Percentiles rank a stretch among this genome's conserved stretches.
phyloP scores from a whole-genome alignment of 2,113 vertebrate genomes.

The Casuarius casuarius region DNA sequence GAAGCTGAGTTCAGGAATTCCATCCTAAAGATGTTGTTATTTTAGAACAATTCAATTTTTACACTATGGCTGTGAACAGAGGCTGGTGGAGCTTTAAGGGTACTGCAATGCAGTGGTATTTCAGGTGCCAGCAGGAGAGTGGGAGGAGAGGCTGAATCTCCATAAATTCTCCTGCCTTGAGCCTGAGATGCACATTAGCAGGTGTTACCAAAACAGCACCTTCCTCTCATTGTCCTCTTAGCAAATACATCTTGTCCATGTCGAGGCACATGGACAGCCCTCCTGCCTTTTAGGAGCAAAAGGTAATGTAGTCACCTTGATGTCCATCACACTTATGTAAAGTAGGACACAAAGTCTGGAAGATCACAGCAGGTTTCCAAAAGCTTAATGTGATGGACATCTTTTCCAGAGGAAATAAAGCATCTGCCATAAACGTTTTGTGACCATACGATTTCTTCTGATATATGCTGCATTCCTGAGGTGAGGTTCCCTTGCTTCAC shows the following conservation, averaged over 20 bases:
- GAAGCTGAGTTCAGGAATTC: neutral
- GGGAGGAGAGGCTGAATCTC: neutral
- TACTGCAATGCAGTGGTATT: neutral
- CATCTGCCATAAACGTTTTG: neutral
- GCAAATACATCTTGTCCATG: neutral
- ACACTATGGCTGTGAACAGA: neutral
- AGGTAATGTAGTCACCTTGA: neutral
- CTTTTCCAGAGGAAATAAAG: neutral
- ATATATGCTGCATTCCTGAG: neutral
- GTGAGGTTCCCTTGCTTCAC: neutral
- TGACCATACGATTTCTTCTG: neutral
- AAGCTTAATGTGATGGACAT: neutral
- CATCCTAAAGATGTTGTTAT: neutral
- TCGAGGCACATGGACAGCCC: accelerated
- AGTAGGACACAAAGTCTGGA: neutral
- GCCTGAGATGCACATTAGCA: neutral
- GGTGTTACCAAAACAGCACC: neutral
- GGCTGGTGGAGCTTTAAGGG: neutral
- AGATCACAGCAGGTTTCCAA: neutral
- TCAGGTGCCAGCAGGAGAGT: accelerated
- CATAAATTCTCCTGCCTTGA: neutral
- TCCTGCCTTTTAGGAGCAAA: neutral
- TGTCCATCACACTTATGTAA: neutral
- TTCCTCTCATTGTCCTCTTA: neutral
- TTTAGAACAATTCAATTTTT: neutral